Base-by-base conservation (phyloP, 2,113 vertebrate genomes). In the Entomyzon cyanotis region DNA sequence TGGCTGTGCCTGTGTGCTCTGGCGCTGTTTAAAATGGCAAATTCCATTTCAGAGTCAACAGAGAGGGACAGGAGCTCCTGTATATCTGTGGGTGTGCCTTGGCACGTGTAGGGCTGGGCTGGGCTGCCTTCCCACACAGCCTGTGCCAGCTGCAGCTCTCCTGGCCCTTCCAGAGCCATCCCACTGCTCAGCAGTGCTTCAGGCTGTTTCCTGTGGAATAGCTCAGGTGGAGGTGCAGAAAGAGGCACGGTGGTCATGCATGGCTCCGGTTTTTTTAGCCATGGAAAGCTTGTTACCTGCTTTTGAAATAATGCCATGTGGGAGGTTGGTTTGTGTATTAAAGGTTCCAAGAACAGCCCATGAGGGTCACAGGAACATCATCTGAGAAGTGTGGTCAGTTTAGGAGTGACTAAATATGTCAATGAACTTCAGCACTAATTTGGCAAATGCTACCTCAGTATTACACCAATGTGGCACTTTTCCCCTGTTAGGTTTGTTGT, bases 21-120 rank as follows among this genome's bases (percentile, higher is more conserved):
- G 73, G 52, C 44, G 92, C 60, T n/a, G 10, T 67, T 86, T 70
- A 10, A 90, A 87, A 69, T 64, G 90, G 60, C 76, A 94, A 93
- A 96, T 81, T 81, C 79, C 79, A 56, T 47, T 37, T 37, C 64
- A 19, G 50, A 93, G 93, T 67, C 85, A 90, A 24, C 83, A 92
- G 92, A 33, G 76, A 55, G 87, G 46, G 70, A 14, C 1, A 31
- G 85, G 75, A 78, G 79, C 75, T 92, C 9, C 1, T 27, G 80
- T 87, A 87, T 63, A 58, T 1, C 0, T 15, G 41, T 84, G 89
- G 89, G 87, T 58, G 93, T 79, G 82, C 87, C 77, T 70, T 7
- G 5, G 73, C 7, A 6, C 0, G 0, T 20, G 83, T 39, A 3
- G 55, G 41, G 67, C 82, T 52, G 56, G 65, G 82, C 88, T 50